phyloP scores from a whole-genome alignment of 1,140 invertebrate species.

The Panulirus ornatus region DNA sequence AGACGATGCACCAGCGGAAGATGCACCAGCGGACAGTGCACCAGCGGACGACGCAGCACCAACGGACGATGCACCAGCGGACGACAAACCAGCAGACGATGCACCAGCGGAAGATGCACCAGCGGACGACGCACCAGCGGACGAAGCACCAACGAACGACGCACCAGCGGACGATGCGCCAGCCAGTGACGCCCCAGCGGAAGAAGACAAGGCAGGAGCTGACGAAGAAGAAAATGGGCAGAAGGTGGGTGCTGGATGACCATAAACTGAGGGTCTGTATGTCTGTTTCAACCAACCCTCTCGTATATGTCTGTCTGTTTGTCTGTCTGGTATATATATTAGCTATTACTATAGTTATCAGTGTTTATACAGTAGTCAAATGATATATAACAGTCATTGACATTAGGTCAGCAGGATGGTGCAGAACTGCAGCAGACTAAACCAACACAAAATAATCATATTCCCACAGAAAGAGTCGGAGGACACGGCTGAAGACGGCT shows the following conservation, averaged over 20 bases:
- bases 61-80: conserved; percentile 13
- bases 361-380: background rate
- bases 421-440: background rate
- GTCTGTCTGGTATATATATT: background rate
- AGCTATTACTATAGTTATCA: background rate
- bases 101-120: conserved; percentile 6
- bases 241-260: background rate
- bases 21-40: background rate
- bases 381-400: background rate
- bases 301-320: background rate
- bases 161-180: background rate
- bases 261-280: no score
- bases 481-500: no score
- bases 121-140: background rate
- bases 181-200: no score
- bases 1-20: background rate
- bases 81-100: conserved; percentile 10
- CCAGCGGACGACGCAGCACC: background rate
- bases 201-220: background rate
- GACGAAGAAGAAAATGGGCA: background rate
- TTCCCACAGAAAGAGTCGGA: no score
- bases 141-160: no score
- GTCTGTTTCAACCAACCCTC: background rate
- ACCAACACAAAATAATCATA: no score
- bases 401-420: background rate